Evolutionary conservation across 1,140 invertebrate species (phyloP), one percentile per base, ranked within the genome.

Genomic region (Helicoverpa zea): DNA sequence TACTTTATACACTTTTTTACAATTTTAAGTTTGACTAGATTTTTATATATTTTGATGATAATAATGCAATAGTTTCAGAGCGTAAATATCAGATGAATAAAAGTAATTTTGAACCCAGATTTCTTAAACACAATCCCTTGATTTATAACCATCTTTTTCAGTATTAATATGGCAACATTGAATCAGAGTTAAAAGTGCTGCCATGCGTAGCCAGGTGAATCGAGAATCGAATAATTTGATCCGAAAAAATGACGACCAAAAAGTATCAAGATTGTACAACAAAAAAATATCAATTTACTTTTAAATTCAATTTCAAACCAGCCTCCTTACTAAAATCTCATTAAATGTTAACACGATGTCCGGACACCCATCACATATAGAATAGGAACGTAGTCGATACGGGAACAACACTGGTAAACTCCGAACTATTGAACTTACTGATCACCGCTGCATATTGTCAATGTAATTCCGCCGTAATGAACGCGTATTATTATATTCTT

Each of bases 361-460:
- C 73, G 18, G 73, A 59, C 73, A 78, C 61, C 75, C 75, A 78
- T 66, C 75, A 66, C 75, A 61, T n/a, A 12, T 61, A 18, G 56
- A 56, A 77, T 82, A 83, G 75, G 80, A 88, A 86, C 78, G 84
- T 64, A 52, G 79, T 83, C 64, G 72, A 14, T 56, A 80, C 47
- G 80, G 56, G 72, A 82, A 89, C 82, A 92, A 93, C 90, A 88
- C 79, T 81, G 73, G 82, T 90, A 90, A 81, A 94, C 88, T 92
- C 88, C 87, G 85, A 86, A 90, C 88, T 91, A 91, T 83, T 77
- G 85, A 91, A 92, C 87, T 84, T 88, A 84, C 84, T 79, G 90
- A 92, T 91, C 90, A 91, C 91, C 84, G 68, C 78, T 83, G 83
- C 73, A 91, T 94, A 94, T 94, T 94, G 92, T 94, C 92, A 91